Percentiles rank a stretch among this genome's conserved stretches.
Conservation (phyloP, 2,888 invertebrate species). For the Microctonus aethiopoides region DNA sequence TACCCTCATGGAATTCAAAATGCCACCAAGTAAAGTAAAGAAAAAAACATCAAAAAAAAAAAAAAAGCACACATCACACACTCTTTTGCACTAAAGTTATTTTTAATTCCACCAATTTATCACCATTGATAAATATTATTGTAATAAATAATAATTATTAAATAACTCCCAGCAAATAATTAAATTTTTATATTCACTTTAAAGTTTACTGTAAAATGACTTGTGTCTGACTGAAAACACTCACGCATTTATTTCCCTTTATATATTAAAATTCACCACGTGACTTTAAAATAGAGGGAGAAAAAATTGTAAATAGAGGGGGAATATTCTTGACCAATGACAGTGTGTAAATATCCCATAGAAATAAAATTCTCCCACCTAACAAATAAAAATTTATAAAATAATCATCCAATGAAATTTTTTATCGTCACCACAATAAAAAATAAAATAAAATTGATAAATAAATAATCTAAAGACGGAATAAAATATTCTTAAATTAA, state of each 20-base stretch:
- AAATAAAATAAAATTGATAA: slow-evolving; percentile 4
- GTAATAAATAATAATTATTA: no score
- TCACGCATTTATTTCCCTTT: not conserved
- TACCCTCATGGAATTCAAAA: slow-evolving; percentile 21
- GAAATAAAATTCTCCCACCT: no score
- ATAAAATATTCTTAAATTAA: no score
- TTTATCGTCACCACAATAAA: not conserved
- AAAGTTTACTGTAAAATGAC: not conserved
- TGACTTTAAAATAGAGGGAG: not conserved
- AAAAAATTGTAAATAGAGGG: slow-evolving; percentile 29
- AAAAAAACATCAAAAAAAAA: not conserved
- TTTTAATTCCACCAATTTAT: no score
- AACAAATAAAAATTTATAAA: not conserved
- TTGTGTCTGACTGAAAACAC: not conserved
- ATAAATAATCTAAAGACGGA: not conserved
- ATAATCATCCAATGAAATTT: not conserved
- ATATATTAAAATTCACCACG: not conserved
- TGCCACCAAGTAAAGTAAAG: not conserved
- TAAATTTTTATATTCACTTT: no score
- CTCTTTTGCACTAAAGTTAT: no score
- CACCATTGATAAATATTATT: no score
- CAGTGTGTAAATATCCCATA: no score
- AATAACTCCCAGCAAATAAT: no score
- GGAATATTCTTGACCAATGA: slow-evolving; percentile 36
- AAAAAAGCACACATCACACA: not conserved